A percentile compares a stretch with the other conserved stretches of the same genome.
Evolutionary conservation across 2,113 vertebrate species (phyloP).

Genomic region (Eudyptes chrysolophus): DNA sequence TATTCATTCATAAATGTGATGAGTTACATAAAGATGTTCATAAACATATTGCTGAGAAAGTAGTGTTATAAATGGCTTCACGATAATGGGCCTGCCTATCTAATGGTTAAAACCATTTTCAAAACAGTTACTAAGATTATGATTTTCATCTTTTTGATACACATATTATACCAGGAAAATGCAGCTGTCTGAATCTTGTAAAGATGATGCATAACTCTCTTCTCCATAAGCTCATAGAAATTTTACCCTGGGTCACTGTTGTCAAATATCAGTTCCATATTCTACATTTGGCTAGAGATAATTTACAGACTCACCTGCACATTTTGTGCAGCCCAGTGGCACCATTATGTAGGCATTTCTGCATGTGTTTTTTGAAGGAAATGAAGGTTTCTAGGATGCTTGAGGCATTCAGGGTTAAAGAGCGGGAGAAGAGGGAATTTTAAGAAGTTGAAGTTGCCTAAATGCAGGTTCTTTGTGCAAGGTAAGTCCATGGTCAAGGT

Average conservation of each 20-base stretch:
- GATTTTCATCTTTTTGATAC: neutral
- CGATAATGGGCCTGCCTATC: neutral
- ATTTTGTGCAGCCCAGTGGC: neutral
- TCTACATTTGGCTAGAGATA: neutral
- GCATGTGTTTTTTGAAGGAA: neutral
- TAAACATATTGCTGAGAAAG: neutral
- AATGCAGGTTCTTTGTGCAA: neutral
- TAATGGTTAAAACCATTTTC: constrained; percentile 5
- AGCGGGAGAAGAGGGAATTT: neutral
- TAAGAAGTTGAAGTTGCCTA: neutral
- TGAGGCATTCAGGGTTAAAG: neutral
- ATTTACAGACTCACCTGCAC: neutral
- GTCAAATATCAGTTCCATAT: neutral
- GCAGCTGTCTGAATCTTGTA: neutral
- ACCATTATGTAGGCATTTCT: neutral
- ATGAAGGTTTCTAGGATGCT: neutral
- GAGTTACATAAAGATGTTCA: neutral
- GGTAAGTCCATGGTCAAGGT: neutral
- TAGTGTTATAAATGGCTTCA: neutral
- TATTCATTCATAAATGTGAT: neutral
- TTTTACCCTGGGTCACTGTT: neutral
- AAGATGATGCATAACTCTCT: neutral
- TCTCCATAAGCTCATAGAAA: neutral
- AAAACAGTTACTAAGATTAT: neutral
- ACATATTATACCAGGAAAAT: neutral